Evolutionary conservation across 2,888 invertebrate genomes (phyloP).

Genomic region (Euplagia quadripunctaria): DNA sequence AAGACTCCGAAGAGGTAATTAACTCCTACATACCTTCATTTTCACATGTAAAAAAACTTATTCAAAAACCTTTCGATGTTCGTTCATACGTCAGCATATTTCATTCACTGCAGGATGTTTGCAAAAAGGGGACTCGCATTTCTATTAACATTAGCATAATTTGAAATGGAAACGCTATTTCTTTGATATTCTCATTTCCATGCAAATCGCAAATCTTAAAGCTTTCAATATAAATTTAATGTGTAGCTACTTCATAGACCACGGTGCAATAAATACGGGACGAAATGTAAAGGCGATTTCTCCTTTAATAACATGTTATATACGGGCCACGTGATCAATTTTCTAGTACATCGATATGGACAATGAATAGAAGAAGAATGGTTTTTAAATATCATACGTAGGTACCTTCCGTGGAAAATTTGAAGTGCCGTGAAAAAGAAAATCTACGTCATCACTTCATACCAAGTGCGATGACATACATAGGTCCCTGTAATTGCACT

Average conservation of each 20-base stretch:
- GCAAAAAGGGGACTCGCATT: constrained; percentile 55
- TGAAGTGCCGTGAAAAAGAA: constrained; percentile 59
- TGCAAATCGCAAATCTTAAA: constrained; percentile 62
- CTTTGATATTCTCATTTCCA: constrained; percentile 64
- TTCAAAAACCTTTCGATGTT: constrained; percentile 45
- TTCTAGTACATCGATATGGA: constrained; percentile 70
- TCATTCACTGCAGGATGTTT: constrained; percentile 56
- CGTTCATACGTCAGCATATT: constrained; percentile 54
- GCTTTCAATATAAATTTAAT: constrained; percentile 53
- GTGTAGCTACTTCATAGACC: constrained; percentile 15
- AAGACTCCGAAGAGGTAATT: constrained; percentile 72
- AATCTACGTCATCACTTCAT: background rate
- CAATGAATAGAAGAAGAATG: constrained; percentile 69
- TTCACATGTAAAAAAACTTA: constrained; percentile 38
- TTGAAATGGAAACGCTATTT: constrained; percentile 64
- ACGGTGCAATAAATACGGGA: background rate
- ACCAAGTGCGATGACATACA: background rate
- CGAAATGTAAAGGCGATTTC: constrained; percentile 26
- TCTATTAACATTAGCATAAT: constrained; percentile 67
- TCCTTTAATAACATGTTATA: constrained; percentile 53
- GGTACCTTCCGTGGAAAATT: constrained; percentile 66
- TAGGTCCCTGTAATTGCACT: background rate
- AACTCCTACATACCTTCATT: constrained; percentile 64
- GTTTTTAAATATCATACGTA: constrained; percentile 47
- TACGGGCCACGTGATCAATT: constrained; percentile 59